Evolutionary conservation across 2,797 vertebrate genomes (phyloP).

Genomic region (Phataginus tetradactyla): DNA sequence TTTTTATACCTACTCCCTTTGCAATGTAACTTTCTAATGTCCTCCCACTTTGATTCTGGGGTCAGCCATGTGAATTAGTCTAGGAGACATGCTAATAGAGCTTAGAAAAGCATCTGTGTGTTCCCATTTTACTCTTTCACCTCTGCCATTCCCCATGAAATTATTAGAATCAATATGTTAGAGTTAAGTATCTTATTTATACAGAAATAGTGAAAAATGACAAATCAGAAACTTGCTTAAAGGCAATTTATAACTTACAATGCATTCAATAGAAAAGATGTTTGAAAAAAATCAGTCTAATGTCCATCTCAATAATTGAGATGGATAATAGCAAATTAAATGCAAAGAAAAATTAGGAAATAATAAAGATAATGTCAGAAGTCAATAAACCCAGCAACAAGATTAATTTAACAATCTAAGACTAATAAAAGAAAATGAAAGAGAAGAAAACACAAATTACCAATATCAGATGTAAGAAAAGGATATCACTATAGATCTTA

Average conservation of each 20-base stretch:
- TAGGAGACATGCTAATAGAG: background rate
- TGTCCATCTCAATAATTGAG: background rate
- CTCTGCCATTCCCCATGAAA: background rate
- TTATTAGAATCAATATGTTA: background rate
- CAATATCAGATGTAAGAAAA: background rate
- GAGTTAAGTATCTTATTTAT: background rate
- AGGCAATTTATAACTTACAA: background rate
- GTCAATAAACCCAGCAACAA: background rate
- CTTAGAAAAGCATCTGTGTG: background rate
- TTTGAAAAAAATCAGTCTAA: slow-evolving; percentile 2
- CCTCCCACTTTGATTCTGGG: background rate
- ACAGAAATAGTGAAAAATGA: slow-evolving; percentile 11
- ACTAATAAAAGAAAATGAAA: background rate
- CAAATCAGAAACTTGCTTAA: background rate
- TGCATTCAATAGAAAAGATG: background rate
- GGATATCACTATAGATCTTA: background rate
- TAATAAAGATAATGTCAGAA: background rate
- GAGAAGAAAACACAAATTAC: background rate
- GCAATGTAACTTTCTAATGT: background rate
- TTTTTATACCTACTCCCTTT: background rate
- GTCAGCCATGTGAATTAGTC: background rate
- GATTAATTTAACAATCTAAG: background rate
- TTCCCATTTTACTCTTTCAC: background rate
- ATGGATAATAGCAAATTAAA: background rate
- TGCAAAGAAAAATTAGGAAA: background rate